Percentiles rank a stretch among this genome's conserved stretches.
Conservation (phyloP, 2,113 vertebrate species). For the Pachycephala philippinensis region DNA sequence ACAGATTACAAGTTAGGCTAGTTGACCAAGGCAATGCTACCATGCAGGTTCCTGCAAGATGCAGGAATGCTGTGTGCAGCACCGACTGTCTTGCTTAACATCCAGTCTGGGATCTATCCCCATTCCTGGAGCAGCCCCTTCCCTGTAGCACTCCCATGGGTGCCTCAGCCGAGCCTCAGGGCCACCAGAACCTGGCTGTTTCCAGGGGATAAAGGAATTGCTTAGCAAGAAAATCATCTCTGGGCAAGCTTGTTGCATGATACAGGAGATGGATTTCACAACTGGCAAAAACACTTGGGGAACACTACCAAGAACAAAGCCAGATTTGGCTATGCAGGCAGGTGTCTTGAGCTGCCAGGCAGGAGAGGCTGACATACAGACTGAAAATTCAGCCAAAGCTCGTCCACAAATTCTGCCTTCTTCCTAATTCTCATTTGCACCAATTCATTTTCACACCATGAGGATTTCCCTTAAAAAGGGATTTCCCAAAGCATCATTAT, state of each 20-base stretch:
- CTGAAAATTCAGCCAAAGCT: background rate
- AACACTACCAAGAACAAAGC: background rate
- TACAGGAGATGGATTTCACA: background rate
- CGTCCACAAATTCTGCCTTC: background rate
- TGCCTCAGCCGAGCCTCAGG: background rate
- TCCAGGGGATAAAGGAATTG: background rate
- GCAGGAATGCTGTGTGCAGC: background rate
- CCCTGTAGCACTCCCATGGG: background rate
- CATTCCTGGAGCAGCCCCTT: background rate
- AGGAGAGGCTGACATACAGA: background rate
- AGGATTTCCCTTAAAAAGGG: background rate
- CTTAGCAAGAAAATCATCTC: slow-evolving; percentile 1
- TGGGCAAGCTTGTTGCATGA: background rate
- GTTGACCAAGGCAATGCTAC: background rate
- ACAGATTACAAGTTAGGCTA: background rate
- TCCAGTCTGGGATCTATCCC: background rate
- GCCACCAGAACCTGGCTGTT: background rate
- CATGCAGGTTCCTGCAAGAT: background rate
- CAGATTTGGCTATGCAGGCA: background rate
- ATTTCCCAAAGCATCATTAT: background rate
- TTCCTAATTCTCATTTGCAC: background rate
- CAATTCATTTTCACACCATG: background rate
- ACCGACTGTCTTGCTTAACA: background rate
- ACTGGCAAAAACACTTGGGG: background rate
- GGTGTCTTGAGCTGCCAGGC: background rate